Percentiles rank a stretch among this genome's conserved stretches.
Conservation (phyloP, 2,888 invertebrate genomes). For the Buathra laborator region DNA sequence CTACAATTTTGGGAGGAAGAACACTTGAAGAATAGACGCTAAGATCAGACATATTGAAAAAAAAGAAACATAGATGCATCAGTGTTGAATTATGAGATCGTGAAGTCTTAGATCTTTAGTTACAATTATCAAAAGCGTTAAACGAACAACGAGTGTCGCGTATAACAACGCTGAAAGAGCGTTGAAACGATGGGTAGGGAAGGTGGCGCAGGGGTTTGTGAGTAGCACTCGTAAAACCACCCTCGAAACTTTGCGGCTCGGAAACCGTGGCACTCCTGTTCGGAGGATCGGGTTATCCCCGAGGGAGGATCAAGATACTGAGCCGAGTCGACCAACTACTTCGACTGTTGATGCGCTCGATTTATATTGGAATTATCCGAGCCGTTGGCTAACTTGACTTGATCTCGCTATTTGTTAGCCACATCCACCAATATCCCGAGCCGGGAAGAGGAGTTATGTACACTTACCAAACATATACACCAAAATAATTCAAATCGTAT, state of each 20-base stretch:
- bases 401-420: conserved; percentile 4
- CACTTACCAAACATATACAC: background rate
- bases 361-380: conserved; percentile 44
- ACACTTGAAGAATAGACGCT: too few species aligned
- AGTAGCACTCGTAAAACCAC: conserved; percentile 44
- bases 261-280: conserved; percentile 23
- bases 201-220: conserved; percentile 7
- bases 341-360: conserved; percentile 38
- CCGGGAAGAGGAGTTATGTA: background rate
- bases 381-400: conserved; percentile 2
- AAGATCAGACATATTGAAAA: background rate
- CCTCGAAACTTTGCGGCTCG: conserved; percentile 40
- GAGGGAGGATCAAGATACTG: conserved; percentile 38
- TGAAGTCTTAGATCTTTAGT: background rate
- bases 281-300: conserved; percentile 24
- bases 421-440: conserved; percentile 2
- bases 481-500: background rate
- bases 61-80: background rate
- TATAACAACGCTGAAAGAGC: background rate
- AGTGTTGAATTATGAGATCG: background rate
- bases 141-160: background rate
- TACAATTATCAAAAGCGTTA: conserved; percentile 6
- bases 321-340: conserved; percentile 21
- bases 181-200: conserved; percentile 17
- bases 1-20: too few species aligned